These are phyloP conservation scores for Semibalanus balanoides DNA, from an alignment of 1,140 invertebrate species.

Conservation along the genomic window DNA sequence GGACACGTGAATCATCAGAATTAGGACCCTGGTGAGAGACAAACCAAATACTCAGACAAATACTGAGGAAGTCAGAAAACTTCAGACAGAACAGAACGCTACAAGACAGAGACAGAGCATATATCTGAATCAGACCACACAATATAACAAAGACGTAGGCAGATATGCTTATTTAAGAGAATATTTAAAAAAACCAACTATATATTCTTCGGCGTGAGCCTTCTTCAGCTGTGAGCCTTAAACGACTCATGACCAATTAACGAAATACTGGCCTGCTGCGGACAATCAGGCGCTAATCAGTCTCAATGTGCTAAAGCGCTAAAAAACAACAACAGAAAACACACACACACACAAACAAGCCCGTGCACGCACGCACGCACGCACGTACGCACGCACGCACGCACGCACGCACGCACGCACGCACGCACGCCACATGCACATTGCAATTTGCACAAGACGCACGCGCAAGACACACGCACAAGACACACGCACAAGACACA, in stretches of 20 bases:
- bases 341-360: background rate
- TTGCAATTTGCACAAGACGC: too few relatives aligned
- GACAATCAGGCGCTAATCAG: background rate
- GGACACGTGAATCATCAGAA: too few relatives aligned
- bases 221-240: too few relatives aligned
- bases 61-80: too few relatives aligned
- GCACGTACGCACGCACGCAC: background rate
- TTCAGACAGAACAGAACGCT: too few relatives aligned
- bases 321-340: background rate
- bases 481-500: too few relatives aligned
- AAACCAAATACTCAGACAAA: background rate
- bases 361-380: background rate
- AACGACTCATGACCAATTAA: constrained; percentile 29
- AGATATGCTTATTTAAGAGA: background rate
- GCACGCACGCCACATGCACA: background rate
- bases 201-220: too few relatives aligned
- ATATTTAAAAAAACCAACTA: too few relatives aligned
- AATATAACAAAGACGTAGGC: too few relatives aligned
- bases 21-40: constrained; percentile 38
- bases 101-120: too few relatives aligned
- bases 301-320: background rate
- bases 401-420: background rate
- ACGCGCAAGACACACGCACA: too few relatives aligned
- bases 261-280: background rate
- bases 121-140: too few relatives aligned